phyloP scores from a whole-genome alignment of 2,797 vertebrate species.

The Huso huso region DNA sequence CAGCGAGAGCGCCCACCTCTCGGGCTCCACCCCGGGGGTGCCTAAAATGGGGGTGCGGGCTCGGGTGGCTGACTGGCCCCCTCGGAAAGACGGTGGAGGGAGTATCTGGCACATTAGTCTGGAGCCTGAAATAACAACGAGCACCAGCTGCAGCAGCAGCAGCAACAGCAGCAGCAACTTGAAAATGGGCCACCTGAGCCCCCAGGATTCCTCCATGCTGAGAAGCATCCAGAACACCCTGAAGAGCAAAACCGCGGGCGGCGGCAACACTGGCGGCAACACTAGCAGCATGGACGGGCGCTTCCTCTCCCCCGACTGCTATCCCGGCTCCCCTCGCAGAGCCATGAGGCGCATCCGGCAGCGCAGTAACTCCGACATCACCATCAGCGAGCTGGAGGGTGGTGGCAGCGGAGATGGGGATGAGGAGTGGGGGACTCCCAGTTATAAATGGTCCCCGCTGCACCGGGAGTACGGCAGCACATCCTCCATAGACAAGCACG shows the following conservation, averaged over 20 bases:
- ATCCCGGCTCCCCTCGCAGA: constrained; percentile 69
- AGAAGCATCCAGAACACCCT: constrained; percentile 89
- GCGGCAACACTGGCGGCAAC: constrained; percentile 39
- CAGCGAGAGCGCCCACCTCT: constrained; percentile 72
- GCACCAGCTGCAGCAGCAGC: constrained; percentile 1
- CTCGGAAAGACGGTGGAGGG: constrained; percentile 69
- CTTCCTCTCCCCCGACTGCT: constrained; percentile 74
- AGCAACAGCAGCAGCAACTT: constrained; percentile 49
- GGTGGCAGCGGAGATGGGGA: constrained; percentile 74
- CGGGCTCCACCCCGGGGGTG: constrained; percentile 77
- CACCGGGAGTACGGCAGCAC: constrained; percentile 95
- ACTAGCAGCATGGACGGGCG: constrained; percentile 66
- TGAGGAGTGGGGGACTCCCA: constrained; percentile 87
- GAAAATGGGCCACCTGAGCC: constrained; percentile 75
- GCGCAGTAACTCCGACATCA: constrained; percentile 94
- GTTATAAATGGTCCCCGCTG: constrained; percentile 79
- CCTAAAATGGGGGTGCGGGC: constrained; percentile 97
- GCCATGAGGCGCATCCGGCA: constrained; percentile 79
- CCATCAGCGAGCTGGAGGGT: constrained; percentile 86
- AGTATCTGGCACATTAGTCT: constrained; percentile 37
- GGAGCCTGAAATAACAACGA: constrained; percentile 38
- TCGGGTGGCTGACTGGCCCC: constrained; percentile 93
- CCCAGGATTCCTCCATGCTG: constrained; percentile 85
- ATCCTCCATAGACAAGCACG: constrained; percentile 94
- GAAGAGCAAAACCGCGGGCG: constrained; percentile 70